Conservation (phyloP, 2,113 vertebrate species). For the Pteruthius melanotis region DNA sequence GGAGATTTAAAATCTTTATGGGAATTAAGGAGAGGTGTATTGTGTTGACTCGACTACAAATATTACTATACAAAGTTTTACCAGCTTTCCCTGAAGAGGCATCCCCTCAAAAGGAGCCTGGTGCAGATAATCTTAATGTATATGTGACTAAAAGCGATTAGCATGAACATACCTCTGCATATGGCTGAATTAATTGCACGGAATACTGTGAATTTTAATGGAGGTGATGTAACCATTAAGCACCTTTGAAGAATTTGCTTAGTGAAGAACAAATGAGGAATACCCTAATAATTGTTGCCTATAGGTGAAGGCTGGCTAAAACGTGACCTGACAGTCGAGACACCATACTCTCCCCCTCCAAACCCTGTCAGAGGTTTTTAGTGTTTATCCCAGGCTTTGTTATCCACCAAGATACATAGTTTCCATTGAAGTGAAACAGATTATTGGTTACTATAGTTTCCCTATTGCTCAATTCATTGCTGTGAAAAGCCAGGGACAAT, state of each 20-base stretch:
- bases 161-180: not conserved
- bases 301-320: constrained; percentile 60
- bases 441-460: constrained; percentile 85
- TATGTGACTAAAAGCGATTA: not conserved
- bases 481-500: constrained; percentile 68
- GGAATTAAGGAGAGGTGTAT: not conserved
- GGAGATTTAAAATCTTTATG: not conserved
- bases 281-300: constrained; percentile 41
- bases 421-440: constrained; percentile 80
- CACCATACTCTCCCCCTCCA: not conserved
- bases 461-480: constrained; percentile 67
- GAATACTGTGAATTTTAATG: constrained; percentile 17
- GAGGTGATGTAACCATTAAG: not conserved
- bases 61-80: not conserved
- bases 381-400: constrained; percentile 77
- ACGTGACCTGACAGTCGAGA: constrained; percentile 54
- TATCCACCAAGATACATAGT: constrained; percentile 78
- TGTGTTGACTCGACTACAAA: not conserved
- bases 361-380: constrained; percentile 59
- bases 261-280: not conserved
- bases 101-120: not conserved
- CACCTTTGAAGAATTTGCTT: not conserved
- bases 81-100: not conserved
- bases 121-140: not conserved
- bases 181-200: not conserved